These are phyloP conservation scores for Halcyon smyrnensis DNA, from an alignment of 2,797 vertebrate genomes.

Conservation along the genomic window DNA sequence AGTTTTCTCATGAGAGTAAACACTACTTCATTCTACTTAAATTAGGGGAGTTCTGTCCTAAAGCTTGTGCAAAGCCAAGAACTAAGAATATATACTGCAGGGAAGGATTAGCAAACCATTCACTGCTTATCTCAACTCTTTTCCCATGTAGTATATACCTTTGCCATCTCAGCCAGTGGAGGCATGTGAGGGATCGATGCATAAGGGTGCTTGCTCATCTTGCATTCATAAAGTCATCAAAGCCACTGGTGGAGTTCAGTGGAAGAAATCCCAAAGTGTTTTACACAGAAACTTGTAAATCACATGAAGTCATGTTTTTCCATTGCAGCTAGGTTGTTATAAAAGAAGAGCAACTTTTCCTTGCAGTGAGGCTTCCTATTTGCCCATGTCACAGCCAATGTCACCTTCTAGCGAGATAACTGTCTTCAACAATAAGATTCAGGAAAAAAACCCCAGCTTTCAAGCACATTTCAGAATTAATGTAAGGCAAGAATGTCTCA, in stretches of 20 bases:
- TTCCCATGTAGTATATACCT: not conserved
- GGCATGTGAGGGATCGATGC: no score
- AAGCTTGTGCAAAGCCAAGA: not conserved
- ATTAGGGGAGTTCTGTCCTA: not conserved
- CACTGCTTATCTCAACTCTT: not conserved
- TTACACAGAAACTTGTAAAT: not conserved
- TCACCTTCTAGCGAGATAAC: constrained; percentile 19
- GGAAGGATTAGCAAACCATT: not conserved
- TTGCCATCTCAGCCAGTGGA: not conserved
- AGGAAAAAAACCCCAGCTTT: not conserved
- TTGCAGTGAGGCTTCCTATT: not conserved
- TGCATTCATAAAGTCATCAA: rapidly evolving
- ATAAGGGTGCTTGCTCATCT: not conserved
- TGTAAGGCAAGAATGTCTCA: constrained; percentile 1
- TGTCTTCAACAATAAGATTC: constrained; percentile 2
- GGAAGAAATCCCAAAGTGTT: not conserved
- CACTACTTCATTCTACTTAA: not conserved
- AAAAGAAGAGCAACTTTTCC: not conserved
- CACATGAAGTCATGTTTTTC: not conserved
- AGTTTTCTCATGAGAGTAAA: not conserved
- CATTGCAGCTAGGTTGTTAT: not conserved
- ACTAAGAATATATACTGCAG: not conserved
- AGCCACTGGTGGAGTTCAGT: not conserved
- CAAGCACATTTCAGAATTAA: constrained; percentile 24
- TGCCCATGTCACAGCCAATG: not conserved